Evolutionary conservation across 2,797 vertebrate species (phyloP), one percentile per base, ranked within the genome.

Genomic region (Mormyrops boulengeri): DNA sequence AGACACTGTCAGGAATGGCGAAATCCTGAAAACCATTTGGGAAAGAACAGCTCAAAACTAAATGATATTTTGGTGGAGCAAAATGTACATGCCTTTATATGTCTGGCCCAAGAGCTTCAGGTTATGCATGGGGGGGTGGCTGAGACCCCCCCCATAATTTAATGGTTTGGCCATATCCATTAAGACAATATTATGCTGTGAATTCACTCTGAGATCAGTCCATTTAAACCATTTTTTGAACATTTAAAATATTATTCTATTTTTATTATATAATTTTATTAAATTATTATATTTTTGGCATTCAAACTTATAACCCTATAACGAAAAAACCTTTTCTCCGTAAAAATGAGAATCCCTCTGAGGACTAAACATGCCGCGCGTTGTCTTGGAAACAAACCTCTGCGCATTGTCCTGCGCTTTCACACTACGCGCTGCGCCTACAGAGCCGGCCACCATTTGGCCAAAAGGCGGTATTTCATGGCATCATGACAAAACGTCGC

Each of bases 291-390:
- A 73, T 77, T 19, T 38, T 19, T 19, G 41, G 14, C 41, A 44
- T 82, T 82, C 5, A n/a, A n/a, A 44, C 6, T 9, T 82, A 41
- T 47, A 47, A 19, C 77, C 17, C 41, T 47, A 47, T n/a, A 44
- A 44, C 14, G 73, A 3, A 80, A 80, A n/a, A 47, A 82, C 17
- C 2, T 47, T 82, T 47, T 9, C 38, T 44, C 77, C 4, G 73
- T 44, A n/a, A 44, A 44, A 80, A 80, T 9, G 38, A 80, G 38
- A n/a, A 80, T 80, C 4, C 6, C 77, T n/a, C 77, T 82, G 77
- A 44, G n/a, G 90, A 93, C 92, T 90, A 86, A 91, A 91, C 93
- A 93, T 94, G 94, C 94, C 94, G 95, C 93, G 94, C 90, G 91
- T 91, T 91, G 93, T 92, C 92, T 93, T 91, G 94, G 89, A 92